Evolutionary conservation across 2,113 vertebrate species (phyloP).

Genomic region (Pseudopipra pipra): DNA sequence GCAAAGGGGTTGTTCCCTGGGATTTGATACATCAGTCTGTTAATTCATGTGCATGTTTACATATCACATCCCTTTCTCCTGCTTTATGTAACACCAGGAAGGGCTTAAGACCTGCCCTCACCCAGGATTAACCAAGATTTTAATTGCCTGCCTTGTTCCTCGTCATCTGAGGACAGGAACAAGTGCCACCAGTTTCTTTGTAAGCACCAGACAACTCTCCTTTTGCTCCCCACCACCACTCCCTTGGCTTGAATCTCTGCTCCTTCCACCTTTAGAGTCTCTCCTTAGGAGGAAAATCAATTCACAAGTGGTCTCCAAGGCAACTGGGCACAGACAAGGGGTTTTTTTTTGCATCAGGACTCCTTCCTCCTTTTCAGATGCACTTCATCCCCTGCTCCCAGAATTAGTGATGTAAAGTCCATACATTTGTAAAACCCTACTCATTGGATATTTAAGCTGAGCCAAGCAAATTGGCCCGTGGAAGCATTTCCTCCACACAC

Average conservation of each 20-base stretch:
- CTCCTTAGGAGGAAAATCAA: background rate
- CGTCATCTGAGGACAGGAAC: background rate
- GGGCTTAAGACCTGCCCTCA: background rate
- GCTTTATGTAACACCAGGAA: background rate
- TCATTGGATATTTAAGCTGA: background rate
- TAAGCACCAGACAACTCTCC: background rate
- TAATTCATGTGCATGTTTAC: background rate
- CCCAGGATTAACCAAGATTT: background rate
- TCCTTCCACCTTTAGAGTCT: background rate
- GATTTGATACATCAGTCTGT: background rate
- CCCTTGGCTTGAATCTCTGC: background rate
- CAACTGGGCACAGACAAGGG: background rate
- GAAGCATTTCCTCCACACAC: background rate
- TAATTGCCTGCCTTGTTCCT: background rate
- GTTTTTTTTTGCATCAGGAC: background rate
- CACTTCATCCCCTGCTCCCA: background rate
- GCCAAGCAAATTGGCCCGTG: background rate
- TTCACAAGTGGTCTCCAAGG: background rate
- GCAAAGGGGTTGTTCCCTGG: background rate
- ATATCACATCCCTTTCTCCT: background rate
- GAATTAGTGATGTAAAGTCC: background rate
- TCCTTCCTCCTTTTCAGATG: background rate
- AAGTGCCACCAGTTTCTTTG: background rate
- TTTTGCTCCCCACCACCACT: too few relatives aligned
- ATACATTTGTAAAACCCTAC: background rate